phyloP scores from a whole-genome alignment of 2,797 vertebrate species.

The Anas georgica region DNA sequence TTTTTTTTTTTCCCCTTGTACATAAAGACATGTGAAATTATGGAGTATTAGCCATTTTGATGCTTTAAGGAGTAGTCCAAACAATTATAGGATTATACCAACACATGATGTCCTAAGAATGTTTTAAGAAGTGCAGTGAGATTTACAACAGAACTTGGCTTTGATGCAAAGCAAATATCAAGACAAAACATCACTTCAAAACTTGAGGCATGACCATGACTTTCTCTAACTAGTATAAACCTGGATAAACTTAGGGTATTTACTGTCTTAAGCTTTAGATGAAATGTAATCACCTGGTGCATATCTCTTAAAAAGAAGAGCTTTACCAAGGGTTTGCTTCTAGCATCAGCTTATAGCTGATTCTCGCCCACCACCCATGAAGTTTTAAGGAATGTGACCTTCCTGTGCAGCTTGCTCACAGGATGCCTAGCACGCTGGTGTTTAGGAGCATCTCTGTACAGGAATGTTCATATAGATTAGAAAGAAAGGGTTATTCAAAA shows the following conservation, averaged over 20 bases:
- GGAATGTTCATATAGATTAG: neutral
- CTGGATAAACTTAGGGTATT: neutral
- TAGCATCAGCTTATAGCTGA: neutral
- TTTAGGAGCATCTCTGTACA: neutral
- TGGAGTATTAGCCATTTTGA: slow-evolving; percentile 5
- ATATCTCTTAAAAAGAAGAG: neutral
- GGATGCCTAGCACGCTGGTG: neutral
- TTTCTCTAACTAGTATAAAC: neutral
- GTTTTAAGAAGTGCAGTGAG: slow-evolving; percentile 15
- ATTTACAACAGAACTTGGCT: slow-evolving; percentile 32
- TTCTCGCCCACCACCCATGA: neutral
- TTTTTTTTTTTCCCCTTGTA: neutral
- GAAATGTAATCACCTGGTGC: neutral
- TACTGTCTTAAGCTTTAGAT: neutral
- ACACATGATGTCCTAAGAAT: neutral
- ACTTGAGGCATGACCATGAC: neutral
- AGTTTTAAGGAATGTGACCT: neutral
- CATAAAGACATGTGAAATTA: neutral
- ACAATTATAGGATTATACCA: slow-evolving; percentile 41
- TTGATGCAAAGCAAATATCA: slow-evolving; percentile 14
- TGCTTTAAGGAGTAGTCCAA: neutral
- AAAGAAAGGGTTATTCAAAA: neutral
- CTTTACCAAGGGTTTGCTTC: neutral
- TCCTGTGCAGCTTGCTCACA: neutral
- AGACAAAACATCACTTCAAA: neutral